Evolutionary conservation across 2,797 vertebrate species (phyloP), one percentile per base, ranked within the genome.

Genomic region (Pterois miles): DNA sequence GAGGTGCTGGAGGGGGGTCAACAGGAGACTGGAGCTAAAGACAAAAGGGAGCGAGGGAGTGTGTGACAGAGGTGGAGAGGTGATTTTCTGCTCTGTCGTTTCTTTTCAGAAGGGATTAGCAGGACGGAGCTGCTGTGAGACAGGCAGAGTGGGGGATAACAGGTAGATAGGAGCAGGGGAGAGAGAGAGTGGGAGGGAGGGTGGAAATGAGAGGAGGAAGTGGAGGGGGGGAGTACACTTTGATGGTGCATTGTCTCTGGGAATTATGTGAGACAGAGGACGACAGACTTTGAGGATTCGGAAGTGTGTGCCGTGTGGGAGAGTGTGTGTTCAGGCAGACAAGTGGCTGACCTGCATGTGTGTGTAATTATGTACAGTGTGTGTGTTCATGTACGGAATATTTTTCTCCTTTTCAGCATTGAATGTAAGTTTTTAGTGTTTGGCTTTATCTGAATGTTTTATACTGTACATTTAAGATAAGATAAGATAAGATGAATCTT

Each of bases 71-170:
- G 93, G 93, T 93, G 89, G 92, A 91, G 88, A 94, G 90, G 92
- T 93, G 93, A 94, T 94, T 94, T 94, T 94, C 92, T 94, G 94
- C 92, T 93, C 94, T 86, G 93, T 91, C 91, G 91, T 94, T 91
- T 91, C 93, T 92, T 94, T 94, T 94, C 94, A 94, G 84, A 92
- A 81, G 86, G 92, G 92, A 94, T 94, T 94, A 94, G 83, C 84
- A 83, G 88, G 90, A 93, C 89, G 60, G 80, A 90, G 91, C 85
- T 81, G 78, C 90, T 80, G 88, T 90, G 86, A 88, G 92, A 94
- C 93, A 93, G 89, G 81, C 76, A 65, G 91, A 90, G 87, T 53
- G 83, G 82, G 78, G 90, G 82, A 87, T 88, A 92, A 88, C 91
- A 92, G 91, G 91, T 91, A 94, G 91, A 89, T 86, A 82, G 83